Evolutionary conservation across 2,888 invertebrate species (phyloP).

Genomic region (Lamellibrachia columna): DNA sequence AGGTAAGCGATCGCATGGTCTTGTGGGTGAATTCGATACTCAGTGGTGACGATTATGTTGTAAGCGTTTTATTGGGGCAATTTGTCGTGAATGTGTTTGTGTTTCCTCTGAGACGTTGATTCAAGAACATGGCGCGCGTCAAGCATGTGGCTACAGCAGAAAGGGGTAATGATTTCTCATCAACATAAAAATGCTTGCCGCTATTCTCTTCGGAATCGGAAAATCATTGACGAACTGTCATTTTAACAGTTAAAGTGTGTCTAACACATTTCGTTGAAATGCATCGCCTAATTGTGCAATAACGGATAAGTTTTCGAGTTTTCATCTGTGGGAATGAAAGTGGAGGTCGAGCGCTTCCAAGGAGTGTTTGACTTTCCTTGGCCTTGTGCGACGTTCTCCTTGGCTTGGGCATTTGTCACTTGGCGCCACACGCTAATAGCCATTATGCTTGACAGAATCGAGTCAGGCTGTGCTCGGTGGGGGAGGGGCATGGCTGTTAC

Average conservation of each 20-base stretch:
- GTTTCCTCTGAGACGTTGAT: neutral
- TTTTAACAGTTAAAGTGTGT: neutral
- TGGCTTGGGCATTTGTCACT: slow-evolving; percentile 16
- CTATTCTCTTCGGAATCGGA: neutral
- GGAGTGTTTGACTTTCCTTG: neutral
- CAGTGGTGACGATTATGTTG: neutral
- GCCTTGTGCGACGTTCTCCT: neutral
- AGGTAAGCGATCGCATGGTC: neutral
- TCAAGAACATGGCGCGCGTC: neutral
- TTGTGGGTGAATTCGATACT: neutral
- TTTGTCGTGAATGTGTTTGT: slow-evolving; percentile 9
- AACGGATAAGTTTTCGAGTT: neutral
- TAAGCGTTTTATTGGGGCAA: slow-evolving; percentile 12
- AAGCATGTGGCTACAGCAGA: neutral
- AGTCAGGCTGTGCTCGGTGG: too few species aligned
- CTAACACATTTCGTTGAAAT: neutral
- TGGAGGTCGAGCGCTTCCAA: neutral
- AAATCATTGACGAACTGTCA: neutral
- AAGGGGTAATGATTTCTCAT: neutral
- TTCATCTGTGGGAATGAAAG: neutral
- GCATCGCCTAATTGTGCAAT: neutral
- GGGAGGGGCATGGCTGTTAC: too few species aligned
- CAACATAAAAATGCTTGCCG: neutral
- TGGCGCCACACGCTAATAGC: neutral
- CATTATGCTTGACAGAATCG: neutral